These are phyloP conservation scores for Scaptomyza reducta DNA, from an alignment of 2,888 invertebrate species.

Conservation along the genomic window DNA sequence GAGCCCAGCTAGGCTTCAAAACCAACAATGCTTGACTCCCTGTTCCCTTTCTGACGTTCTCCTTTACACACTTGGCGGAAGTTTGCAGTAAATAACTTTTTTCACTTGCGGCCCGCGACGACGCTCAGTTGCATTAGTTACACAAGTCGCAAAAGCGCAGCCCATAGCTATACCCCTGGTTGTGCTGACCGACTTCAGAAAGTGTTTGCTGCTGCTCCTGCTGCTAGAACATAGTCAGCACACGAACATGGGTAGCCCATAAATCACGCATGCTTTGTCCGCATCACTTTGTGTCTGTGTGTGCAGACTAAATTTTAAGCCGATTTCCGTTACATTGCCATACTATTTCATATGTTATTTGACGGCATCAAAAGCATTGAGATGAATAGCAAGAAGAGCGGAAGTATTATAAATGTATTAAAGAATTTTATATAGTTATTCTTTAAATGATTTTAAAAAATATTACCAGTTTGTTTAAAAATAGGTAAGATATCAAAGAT, in stretches of 20 bases:
- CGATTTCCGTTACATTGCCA: constrained; percentile 53
- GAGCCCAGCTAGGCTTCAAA: constrained; percentile 35
- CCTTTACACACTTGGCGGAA: constrained; percentile 15
- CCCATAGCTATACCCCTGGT: constrained; percentile 8
- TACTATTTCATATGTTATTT: constrained; percentile 35
- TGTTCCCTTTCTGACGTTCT: not conserved
- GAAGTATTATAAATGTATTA: not conserved
- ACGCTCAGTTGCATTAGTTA: constrained; percentile 67
- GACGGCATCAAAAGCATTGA: constrained; percentile 53
- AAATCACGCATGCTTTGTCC: constrained; percentile 61
- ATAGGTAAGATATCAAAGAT: too few relatives aligned
- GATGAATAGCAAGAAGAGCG: constrained; percentile 21
- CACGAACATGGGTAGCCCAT: constrained; percentile 36
- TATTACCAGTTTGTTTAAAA: too few relatives aligned
- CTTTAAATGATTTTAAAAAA: not conserved
- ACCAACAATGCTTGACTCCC: constrained; percentile 24
- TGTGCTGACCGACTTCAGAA: constrained; percentile 36
- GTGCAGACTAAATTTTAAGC: constrained; percentile 58
- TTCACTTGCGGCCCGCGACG: constrained; percentile 37
- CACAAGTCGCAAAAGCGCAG: constrained; percentile 43
- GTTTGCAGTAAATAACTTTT: constrained; percentile 70
- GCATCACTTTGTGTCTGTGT: constrained; percentile 6
- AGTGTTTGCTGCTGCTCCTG: constrained; percentile 30
- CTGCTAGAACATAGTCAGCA: not conserved
- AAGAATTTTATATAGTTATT: not conserved